Evolutionary conservation across 2,888 invertebrate species (phyloP), one percentile per base, ranked within the genome.

Genomic region (Dastarcus helophoroides): DNA sequence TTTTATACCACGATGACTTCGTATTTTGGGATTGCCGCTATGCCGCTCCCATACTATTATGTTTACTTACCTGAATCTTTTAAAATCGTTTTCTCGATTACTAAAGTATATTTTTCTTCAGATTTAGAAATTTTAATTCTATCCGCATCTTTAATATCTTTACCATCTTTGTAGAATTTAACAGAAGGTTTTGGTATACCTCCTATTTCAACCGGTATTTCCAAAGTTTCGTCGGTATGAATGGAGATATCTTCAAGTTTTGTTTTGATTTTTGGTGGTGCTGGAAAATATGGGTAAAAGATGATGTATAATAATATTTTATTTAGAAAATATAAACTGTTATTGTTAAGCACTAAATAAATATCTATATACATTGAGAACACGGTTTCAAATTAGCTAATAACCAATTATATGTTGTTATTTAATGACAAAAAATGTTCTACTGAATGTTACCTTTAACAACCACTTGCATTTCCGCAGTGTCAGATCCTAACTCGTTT

Each of bases 91-190:
- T 77, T 73, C 39, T 77, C 74, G 33, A 88, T 78, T 26, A 73
- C 67, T 34, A 89, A 65, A 33, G 71, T 72, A 52, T 81, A 76
- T 14, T 71, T 67, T 29, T 76, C 75, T 1, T 70, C 73, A n/a
- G 81, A 79, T 54, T 83, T 81, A 1, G 68, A 64, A 40, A 89
- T 75, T 42, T 73, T 71, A 9, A 86, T 69, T 28, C 80, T 70
- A 24, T 81, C 79, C 3, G 77, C 78, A 41, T 73, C 70, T 40
- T 73, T 72, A 33, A 93, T 67, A 45, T 79, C 72, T 36, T 79
- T 79, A 11, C 90, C 90, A 46, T 91, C 89, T 51, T 89, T 90
- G 63, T 81, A 89, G 71, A 91, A 83, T 34, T 76, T 73, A 6
- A 90, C 73, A 10, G 76, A 76, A 1, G 93, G 89, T 5, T 76